phyloP scores from a whole-genome alignment of 2,797 vertebrate genomes.

The Pangasius sanitwongsei region DNA sequence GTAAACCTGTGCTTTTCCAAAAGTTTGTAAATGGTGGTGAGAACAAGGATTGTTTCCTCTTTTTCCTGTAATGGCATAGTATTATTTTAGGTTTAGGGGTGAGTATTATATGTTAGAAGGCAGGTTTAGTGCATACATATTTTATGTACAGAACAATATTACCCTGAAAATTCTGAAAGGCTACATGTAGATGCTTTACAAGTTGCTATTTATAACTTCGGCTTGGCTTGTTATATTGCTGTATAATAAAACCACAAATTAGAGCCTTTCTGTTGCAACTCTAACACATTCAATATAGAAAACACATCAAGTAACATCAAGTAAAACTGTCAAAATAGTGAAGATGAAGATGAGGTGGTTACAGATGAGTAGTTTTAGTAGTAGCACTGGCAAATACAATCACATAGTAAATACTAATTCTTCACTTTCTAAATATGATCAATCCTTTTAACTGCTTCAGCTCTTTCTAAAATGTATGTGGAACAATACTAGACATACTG shows the following conservation, averaged over 20 bases:
- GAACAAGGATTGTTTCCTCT: neutral
- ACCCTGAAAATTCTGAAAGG: neutral
- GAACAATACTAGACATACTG: neutral
- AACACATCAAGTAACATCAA: neutral
- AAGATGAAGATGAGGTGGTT: neutral
- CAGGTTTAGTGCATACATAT: slow-evolving; percentile 7
- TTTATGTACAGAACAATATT: slow-evolving; percentile 1
- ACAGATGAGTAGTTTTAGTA: slow-evolving; percentile 8
- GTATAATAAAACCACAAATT: neutral
- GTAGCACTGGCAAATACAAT: neutral
- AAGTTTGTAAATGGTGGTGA: neutral
- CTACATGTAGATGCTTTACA: slow-evolving; percentile 6
- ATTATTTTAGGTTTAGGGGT: neutral
- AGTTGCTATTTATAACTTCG: neutral
- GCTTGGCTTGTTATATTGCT: slow-evolving; percentile 11
- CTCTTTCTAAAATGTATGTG: neutral
- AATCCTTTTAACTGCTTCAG: neutral
- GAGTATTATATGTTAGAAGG: neutral
- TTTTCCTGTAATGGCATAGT: neutral
- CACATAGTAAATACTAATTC: neutral
- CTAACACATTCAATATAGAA: slow-evolving; percentile 2
- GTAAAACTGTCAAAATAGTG: neutral
- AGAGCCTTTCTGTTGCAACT: neutral
- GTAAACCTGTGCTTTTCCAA: neutral
- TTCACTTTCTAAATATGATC: neutral